A percentile compares a stretch with the other conserved stretches of the same genome.
These are phyloP conservation scores for Salminus brasiliensis DNA, from an alignment of 2,113 vertebrate genomes.

Conservation along the genomic window DNA sequence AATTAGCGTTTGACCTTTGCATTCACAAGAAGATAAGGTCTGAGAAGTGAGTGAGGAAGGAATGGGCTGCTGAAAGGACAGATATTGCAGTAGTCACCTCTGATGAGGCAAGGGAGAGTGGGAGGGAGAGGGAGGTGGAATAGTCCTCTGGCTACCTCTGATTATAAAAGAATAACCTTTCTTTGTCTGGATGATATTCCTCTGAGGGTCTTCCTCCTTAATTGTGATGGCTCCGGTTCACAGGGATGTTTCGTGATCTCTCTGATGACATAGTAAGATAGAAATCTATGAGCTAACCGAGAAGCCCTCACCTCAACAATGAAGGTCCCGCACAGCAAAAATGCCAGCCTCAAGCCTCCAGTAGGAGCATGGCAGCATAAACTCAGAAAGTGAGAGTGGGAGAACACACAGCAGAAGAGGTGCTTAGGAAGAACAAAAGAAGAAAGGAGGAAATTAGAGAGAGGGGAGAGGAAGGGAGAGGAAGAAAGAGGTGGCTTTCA, in stretches of 20 bases:
- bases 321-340: slow-evolving; percentile 23
- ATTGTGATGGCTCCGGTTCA: slow-evolving; percentile 14
- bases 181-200: slow-evolving; percentile 35
- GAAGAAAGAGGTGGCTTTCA: slow-evolving; percentile 52
- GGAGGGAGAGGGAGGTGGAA: slow-evolving; percentile 5
- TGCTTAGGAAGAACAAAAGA: slow-evolving; percentile 37
- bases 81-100: slow-evolving; percentile 50
- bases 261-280: slow-evolving; percentile 36
- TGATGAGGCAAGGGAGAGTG: slow-evolving; percentile 43
- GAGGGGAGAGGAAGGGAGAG: not conserved
- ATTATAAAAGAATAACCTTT: slow-evolving; percentile 43
- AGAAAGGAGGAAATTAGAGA: slow-evolving; percentile 50
- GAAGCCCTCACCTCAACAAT: not conserved
- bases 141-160: slow-evolving; percentile 30
- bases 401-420: slow-evolving; percentile 22
- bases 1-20: slow-evolving; percentile 69
- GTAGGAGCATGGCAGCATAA: slow-evolving; percentile 29
- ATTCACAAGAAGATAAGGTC: slow-evolving; percentile 63
- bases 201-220: slow-evolving; percentile 9
- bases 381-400: slow-evolving; percentile 23
- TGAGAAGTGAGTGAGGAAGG: slow-evolving; percentile 49
- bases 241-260: slow-evolving; percentile 23
- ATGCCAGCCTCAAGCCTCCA: slow-evolving; percentile 37
- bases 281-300: slow-evolving; percentile 34
- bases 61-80: slow-evolving; percentile 38